phyloP scores from a whole-genome alignment of 2,888 invertebrate genomes.

The Resseliella maxima region DNA sequence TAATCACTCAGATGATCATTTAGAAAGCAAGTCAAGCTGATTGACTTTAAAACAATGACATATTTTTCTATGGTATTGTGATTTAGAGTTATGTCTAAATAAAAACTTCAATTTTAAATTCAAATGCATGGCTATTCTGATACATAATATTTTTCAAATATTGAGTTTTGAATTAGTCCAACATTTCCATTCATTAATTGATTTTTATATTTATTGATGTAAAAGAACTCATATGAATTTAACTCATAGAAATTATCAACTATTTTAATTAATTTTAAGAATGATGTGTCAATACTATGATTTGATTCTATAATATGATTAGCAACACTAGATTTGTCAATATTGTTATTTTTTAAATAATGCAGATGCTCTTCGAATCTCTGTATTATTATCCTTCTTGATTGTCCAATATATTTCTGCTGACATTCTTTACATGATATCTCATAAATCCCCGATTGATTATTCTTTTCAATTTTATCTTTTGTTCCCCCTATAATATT shows the following conservation, averaged over 20 bases:
- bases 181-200: neutral
- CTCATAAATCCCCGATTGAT: neutral
- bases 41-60: too few species aligned
- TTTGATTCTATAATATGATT: neutral
- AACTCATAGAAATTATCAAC: neutral
- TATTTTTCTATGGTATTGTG: too few species aligned
- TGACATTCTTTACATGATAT: neutral
- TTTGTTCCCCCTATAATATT: neutral
- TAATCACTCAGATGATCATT: too few species aligned
- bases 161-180: neutral
- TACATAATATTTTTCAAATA: too few species aligned
- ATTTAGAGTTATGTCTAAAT: too few species aligned
- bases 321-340: neutral
- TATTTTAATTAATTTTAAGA: neutral
- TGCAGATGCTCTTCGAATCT: neutral
- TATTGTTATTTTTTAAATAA: neutral
- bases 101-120: too few species aligned
- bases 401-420: neutral
- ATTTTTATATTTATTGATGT: neutral
- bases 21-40: too few species aligned
- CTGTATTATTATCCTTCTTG: neutral
- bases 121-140: too few species aligned
- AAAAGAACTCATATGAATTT: slow-evolving; percentile 11
- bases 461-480: neutral
- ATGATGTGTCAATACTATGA: neutral